These are phyloP conservation scores for human (Homo sapiens) DNA, from an alignment of 2,113 vertebrate genomes.

Conservation along the genomic window DNA sequence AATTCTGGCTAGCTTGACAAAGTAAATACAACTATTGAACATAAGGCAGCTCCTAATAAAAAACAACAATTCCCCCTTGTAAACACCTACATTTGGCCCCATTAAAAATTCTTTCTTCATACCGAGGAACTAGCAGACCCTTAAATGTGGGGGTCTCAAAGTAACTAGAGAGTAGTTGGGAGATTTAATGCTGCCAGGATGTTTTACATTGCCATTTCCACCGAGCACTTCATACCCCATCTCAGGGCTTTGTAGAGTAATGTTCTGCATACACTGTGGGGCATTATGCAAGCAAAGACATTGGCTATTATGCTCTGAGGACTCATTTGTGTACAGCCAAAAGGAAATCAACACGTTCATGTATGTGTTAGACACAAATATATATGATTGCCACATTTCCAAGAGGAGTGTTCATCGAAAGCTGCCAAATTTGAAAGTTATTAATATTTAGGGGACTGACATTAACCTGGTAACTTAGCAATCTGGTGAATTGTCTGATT, in stretches of 20 bases:
- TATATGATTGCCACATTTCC: neutral
- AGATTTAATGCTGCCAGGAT: conserved; percentile 33
- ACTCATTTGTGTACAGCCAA: neutral
- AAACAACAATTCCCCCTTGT: conserved; percentile 72
- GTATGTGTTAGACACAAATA: neutral
- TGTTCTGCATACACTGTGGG: neutral
- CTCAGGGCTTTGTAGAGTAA: conserved; percentile 35
- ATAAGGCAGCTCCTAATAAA: conserved; percentile 73
- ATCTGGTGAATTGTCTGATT: neutral
- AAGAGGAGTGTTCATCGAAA: neutral
- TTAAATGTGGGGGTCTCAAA: conserved; percentile 66
- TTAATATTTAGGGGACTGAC: neutral
- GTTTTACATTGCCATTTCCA: conserved; percentile 10
- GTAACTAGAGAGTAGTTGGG: conserved; percentile 30
- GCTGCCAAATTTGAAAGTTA: neutral
- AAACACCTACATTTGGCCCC: conserved; percentile 77
- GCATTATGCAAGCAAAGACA: conserved; percentile 17
- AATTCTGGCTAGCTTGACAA: conserved; percentile 81
- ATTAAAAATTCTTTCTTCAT: conserved; percentile 76
- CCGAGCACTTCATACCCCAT: neutral
- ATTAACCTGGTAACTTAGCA: neutral
- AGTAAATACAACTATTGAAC: conserved; percentile 79
- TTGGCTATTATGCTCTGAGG: neutral
- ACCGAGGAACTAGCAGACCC: conserved; percentile 78
- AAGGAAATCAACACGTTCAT: neutral